phyloP scores from a whole-genome alignment of 30 jellyfish, hydroid and myxozoan species.

The Aurelia sp. region DNA sequence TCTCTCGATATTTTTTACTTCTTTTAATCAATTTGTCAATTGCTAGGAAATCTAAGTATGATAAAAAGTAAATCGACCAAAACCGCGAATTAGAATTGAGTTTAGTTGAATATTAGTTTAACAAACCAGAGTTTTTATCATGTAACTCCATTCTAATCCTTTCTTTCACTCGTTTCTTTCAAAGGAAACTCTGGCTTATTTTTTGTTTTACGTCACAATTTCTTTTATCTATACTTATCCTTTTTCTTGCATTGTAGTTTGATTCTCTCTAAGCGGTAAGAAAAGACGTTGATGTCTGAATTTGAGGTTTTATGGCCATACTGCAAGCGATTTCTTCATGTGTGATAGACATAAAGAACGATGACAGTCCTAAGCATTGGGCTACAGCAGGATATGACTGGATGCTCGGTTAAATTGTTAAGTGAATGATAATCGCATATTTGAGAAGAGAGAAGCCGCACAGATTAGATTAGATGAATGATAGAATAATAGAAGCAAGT shows the following conservation, averaged over 20 bases:
- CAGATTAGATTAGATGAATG: neutral
- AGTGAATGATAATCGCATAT: slow-evolving; percentile 7
- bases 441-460: neutral
- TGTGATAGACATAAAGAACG: too few species aligned
- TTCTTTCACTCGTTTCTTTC: too few species aligned
- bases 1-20: too few species aligned
- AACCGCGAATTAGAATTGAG: neutral
- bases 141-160: neutral
- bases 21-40: too few species aligned
- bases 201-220: neutral
- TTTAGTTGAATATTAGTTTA: neutral
- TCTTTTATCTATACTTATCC: neutral
- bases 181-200: too few species aligned
- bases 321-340: too few species aligned
- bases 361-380: neutral
- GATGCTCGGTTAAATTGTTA: neutral
- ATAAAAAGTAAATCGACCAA: neutral
- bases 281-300: too few species aligned
- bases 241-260: too few species aligned
- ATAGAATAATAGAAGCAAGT: neutral
- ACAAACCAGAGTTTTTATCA: neutral
- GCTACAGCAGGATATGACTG: slow-evolving; percentile 1
- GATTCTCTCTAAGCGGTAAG: too few species aligned
- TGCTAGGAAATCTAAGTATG: too few species aligned
- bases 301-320: too few species aligned